Evolutionary conservation across 2,888 invertebrate genomes (phyloP).

Genomic region (Rhagonycha fulva): DNA sequence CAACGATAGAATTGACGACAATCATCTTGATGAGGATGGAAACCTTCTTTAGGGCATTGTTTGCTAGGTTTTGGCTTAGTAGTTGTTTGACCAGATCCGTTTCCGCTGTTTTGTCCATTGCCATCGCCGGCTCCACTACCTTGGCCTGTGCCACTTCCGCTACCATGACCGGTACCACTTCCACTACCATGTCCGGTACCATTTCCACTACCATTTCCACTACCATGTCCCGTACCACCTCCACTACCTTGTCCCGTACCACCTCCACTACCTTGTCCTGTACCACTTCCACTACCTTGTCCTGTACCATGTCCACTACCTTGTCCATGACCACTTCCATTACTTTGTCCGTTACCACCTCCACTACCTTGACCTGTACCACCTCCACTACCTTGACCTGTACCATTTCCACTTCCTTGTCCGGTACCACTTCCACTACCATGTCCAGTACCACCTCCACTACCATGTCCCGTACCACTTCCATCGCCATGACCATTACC

Average conservation of each 20-base stretch:
- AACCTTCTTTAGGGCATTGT: conserved; percentile 45
- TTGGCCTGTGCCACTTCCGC: neutral
- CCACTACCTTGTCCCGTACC: neutral
- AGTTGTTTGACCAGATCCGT: neutral
- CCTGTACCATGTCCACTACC: neutral
- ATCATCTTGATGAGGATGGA: conserved; percentile 68
- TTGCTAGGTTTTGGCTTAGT: neutral
- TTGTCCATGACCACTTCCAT: neutral
- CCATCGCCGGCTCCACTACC: neutral
- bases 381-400: neutral
- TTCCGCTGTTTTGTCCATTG: neutral
- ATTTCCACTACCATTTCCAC: neutral
- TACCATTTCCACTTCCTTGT: neutral
- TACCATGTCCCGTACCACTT: neutral
- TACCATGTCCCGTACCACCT: neutral
- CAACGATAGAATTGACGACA: conserved; percentile 81
- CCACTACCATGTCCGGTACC: neutral
- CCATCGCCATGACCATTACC: neutral
- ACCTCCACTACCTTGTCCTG: neutral
- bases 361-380: neutral
- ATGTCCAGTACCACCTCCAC: neutral
- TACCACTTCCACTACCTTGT: neutral
- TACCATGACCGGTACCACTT: neutral
- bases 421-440: neutral
- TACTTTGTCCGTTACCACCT: neutral